These are phyloP conservation scores for Meghimatium bilineatum DNA, from an alignment of 2,888 invertebrate genomes.

Conservation along the genomic window DNA sequence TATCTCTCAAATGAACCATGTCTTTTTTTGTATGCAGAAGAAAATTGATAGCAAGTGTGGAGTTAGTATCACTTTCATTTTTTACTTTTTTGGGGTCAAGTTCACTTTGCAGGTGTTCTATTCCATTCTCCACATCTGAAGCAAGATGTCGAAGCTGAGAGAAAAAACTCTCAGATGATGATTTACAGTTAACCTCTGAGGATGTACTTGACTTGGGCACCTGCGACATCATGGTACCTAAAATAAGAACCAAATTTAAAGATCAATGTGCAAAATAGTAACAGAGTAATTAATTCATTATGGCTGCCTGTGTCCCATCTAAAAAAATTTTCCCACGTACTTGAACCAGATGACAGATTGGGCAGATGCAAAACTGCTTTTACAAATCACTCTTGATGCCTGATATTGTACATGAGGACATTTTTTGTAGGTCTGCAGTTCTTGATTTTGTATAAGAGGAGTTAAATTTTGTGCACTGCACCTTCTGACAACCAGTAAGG, in stretches of 20 bases:
- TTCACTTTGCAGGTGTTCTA: slow-evolving; percentile 1
- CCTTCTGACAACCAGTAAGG: too few species aligned
- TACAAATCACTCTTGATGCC: too few species aligned
- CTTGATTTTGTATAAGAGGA: too few species aligned
- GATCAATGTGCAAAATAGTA: too few species aligned
- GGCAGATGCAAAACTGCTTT: too few species aligned
- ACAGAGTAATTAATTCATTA: too few species aligned
- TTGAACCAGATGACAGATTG: too few species aligned
- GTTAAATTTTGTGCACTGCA: too few species aligned
- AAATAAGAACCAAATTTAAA: neutral
- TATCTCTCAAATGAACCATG: neutral
- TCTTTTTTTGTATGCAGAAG: slow-evolving; percentile 34
- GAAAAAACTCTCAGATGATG: neutral
- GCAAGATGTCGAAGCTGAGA: slow-evolving; percentile 36
- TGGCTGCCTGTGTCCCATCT: too few species aligned
- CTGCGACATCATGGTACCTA: neutral
- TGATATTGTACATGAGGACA: too few species aligned
- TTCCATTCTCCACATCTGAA: slow-evolving; percentile 14
- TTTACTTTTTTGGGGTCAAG: neutral
- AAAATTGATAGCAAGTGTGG: slow-evolving; percentile 4
- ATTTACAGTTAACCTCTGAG: neutral
- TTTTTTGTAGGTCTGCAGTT: too few species aligned
- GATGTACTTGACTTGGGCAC: neutral
- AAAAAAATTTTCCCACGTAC: too few species aligned
- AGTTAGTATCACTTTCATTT: neutral